Conservation (phyloP, 2,113 vertebrate genomes). For the Halcyon senegalensis region DNA sequence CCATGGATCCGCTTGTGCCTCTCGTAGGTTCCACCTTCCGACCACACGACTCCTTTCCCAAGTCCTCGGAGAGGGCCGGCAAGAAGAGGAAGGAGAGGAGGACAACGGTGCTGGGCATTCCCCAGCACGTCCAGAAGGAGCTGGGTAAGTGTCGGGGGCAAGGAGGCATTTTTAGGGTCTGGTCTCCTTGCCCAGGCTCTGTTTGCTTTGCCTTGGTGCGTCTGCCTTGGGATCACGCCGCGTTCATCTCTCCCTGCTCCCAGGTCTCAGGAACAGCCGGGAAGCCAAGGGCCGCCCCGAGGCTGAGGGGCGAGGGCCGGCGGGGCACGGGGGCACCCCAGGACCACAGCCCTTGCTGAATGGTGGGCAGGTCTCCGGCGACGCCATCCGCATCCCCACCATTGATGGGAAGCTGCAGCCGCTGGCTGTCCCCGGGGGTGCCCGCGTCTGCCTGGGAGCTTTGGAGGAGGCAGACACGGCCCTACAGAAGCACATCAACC, state of each 20-base stretch:
- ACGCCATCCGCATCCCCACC: conserved; percentile 83
- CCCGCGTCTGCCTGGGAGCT: conserved; percentile 80
- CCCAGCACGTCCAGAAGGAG: conserved; percentile 93
- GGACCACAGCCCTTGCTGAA: conserved; percentile 57
- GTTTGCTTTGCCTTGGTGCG: rapidly evolving
- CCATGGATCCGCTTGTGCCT: background rate
- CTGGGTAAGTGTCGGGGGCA: conserved; percentile 74
- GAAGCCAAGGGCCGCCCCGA: background rate
- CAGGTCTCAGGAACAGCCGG: conserved; percentile 65
- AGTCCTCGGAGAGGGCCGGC: conserved; percentile 74
- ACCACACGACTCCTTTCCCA: conserved; percentile 86
- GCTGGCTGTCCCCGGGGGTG: background rate
- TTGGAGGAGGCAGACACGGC: conserved; percentile 65
- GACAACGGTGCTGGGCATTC: conserved; percentile 93
- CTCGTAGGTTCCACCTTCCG: conserved; percentile 91
- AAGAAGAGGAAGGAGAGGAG: conserved; percentile 84
- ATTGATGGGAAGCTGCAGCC: conserved; percentile 79
- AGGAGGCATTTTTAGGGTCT: background rate
- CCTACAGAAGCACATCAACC: conserved; percentile 82
- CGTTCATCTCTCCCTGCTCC: background rate
- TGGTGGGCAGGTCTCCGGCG: conserved; percentile 5
- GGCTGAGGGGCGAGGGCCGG: background rate
- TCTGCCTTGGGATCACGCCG: background rate
- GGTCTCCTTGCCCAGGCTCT: background rate
- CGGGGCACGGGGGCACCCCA: background rate